phyloP scores from a whole-genome alignment of 2,888 invertebrate genomes.

The Anodontia alba region DNA sequence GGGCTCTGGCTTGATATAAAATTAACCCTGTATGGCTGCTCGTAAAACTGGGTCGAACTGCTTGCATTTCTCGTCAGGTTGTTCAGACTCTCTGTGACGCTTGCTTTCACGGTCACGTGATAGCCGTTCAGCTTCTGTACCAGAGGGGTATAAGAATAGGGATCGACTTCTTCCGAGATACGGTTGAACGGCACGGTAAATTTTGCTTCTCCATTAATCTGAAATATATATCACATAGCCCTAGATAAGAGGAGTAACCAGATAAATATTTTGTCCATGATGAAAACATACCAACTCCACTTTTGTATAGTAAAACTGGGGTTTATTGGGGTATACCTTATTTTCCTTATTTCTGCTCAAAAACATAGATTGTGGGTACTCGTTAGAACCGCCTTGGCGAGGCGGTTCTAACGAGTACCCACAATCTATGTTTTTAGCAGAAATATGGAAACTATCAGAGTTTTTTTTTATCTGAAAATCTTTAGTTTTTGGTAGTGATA shows the following conservation, averaged over 20 bases:
- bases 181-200: slow-evolving; percentile 37
- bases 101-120: slow-evolving; percentile 86
- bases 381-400: no score
- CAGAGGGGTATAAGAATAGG: slow-evolving; percentile 28
- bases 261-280: no score
- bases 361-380: no score
- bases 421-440: no score
- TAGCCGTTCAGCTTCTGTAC: slow-evolving; percentile 26
- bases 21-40: slow-evolving; percentile 90
- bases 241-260: no score
- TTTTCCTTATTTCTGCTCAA: no score
- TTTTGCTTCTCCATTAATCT: slow-evolving; percentile 46
- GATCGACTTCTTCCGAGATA: slow-evolving; percentile 33
- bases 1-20: slow-evolving; percentile 90
- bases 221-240: slow-evolving; percentile 9
- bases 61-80: slow-evolving; percentile 26
- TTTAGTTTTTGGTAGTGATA: no score
- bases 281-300: not conserved
- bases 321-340: no score
- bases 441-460: no score
- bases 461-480: no score
- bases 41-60: slow-evolving; percentile 89
- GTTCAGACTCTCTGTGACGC: slow-evolving; percentile 93
- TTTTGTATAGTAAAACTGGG: no score
- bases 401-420: no score